phyloP scores from a whole-genome alignment of 2,113 vertebrate genomes.

The Ptychochromis oligacanthus region DNA sequence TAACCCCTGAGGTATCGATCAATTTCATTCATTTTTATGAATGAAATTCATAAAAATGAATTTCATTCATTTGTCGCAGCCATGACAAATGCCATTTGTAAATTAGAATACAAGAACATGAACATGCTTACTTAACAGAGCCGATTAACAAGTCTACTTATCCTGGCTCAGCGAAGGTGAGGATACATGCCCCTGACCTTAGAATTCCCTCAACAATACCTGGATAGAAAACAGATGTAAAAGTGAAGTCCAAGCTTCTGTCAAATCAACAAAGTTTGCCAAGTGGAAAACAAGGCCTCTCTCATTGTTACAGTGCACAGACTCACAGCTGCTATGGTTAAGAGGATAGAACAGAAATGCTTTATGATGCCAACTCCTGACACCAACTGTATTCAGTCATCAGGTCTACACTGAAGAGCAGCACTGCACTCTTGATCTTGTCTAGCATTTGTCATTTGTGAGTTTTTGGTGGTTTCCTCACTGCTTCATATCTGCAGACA shows the following conservation, averaged over 20 bases:
- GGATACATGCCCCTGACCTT: not conserved
- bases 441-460: too few relatives aligned
- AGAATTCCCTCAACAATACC: not conserved
- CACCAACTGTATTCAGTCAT: not conserved
- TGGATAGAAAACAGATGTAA: not conserved
- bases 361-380: not conserved
- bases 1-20: not conserved
- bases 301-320: not conserved
- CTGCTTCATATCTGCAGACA: too few relatives aligned
- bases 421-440: too few relatives aligned
- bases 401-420: too few relatives aligned
- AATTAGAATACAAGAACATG: not conserved
- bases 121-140: not conserved
- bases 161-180: not conserved
- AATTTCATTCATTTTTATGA: too few relatives aligned
- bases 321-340: not conserved
- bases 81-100: not conserved
- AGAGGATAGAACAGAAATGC: too few relatives aligned
- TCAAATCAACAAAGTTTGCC: not conserved
- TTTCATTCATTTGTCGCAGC: too few relatives aligned
- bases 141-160: not conserved
- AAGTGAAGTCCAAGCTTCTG: not conserved
- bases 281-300: not conserved
- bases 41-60: too few relatives aligned
- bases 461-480: too few relatives aligned